These are phyloP conservation scores for Ichneumoninae sp. DNA, from an alignment of 2,888 invertebrate species.

Conservation along the genomic window DNA sequence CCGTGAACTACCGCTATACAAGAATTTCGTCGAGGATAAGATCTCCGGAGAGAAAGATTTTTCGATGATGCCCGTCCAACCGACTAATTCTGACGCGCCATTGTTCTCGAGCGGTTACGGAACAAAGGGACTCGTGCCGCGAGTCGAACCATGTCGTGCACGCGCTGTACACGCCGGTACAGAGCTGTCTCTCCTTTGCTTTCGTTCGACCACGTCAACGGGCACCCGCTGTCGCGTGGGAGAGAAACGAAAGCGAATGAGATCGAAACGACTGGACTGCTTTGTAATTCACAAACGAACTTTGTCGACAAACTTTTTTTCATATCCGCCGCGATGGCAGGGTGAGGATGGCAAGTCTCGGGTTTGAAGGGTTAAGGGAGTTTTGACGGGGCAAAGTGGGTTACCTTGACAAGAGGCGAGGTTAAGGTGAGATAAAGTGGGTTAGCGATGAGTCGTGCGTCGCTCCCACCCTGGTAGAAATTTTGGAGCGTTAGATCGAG, in stretches of 20 bases:
- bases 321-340: not conserved
- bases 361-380: not conserved
- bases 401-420: too few species aligned
- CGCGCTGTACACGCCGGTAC: constrained; percentile 20
- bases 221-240: constrained; percentile 48
- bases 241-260: constrained; percentile 65
- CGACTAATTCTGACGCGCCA: constrained; percentile 64
- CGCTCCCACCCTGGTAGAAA: not conserved
- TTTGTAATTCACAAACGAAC: constrained; percentile 20
- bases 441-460: not conserved
- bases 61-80: constrained; percentile 61
- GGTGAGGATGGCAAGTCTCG: too few species aligned
- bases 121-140: constrained; percentile 63
- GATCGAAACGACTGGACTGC: constrained; percentile 30
- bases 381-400: not conserved
- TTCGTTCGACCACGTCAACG: constrained; percentile 55
- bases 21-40: constrained; percentile 37
- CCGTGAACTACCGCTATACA: constrained; percentile 8
- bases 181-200: constrained; percentile 27
- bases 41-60: constrained; percentile 37
- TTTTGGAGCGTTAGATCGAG: not conserved
- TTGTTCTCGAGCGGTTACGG: constrained; percentile 64
- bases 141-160: constrained; percentile 49
- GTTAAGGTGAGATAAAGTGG: not conserved
- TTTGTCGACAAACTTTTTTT: not conserved